phyloP scores from a whole-genome alignment of 2,888 invertebrate genomes.

The Drosophila histrio region DNA sequence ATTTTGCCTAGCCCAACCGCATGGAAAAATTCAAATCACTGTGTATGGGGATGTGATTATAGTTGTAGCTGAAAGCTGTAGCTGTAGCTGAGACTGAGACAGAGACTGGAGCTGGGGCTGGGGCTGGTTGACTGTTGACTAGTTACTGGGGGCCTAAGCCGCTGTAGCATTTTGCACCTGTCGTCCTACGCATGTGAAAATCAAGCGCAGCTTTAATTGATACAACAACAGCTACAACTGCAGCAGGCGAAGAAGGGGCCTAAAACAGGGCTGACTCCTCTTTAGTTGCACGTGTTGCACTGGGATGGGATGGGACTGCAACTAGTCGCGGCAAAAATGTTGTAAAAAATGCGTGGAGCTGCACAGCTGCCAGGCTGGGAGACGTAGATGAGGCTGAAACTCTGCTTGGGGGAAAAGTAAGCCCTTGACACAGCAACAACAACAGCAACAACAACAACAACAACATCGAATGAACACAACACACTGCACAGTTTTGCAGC shows the following conservation, averaged over 20 bases:
- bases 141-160: constrained; percentile 40
- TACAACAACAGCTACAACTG: constrained; percentile 62
- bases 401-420: constrained; percentile 63
- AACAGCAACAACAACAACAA: constrained; percentile 19
- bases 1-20: constrained; percentile 60
- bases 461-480: constrained; percentile 6
- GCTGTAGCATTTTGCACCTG: constrained; percentile 77
- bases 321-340: constrained; percentile 75
- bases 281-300: constrained; percentile 60
- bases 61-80: constrained; percentile 5
- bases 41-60: constrained; percentile 33
- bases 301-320: constrained; percentile 21
- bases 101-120: constrained; percentile 13
- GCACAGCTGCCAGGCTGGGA: constrained; percentile 57
- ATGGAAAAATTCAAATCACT: constrained; percentile 75
- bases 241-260: constrained; percentile 39
- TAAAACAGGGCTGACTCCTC: constrained; percentile 33
- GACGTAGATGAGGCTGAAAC: constrained; percentile 31
- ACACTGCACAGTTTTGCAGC: constrained; percentile 43
- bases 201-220: constrained; percentile 77
- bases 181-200: constrained; percentile 77
- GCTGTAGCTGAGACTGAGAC: neutral
- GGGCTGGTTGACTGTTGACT: constrained; percentile 16
- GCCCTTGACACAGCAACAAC: constrained; percentile 59
- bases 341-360: constrained; percentile 71